Base-by-base conservation (phyloP, 2,113 vertebrate species). In the Campylorhamphus procurvoides region DNA sequence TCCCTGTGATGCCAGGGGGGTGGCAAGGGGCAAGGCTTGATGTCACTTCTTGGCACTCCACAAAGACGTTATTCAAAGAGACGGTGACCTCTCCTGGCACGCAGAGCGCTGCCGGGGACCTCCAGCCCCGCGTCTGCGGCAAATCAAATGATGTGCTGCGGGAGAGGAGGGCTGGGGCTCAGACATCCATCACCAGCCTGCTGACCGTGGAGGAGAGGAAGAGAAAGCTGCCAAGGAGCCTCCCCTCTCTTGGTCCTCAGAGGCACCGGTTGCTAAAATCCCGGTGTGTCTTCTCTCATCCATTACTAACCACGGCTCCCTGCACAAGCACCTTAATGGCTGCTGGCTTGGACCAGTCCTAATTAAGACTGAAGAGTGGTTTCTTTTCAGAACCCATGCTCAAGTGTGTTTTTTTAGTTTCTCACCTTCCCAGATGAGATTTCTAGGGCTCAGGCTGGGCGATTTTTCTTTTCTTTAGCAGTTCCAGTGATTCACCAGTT, bases 91-190 rank as follows among this genome's bases (percentile, higher is more conserved):
- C 92, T 95, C 74, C 72, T 71, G 79, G 88, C 14, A 1, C 0
- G 9, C 63, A 1, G 79, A 84, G 90, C 6, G 1, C 90, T 62
- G 72, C 90, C 1, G 4, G 89, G 73, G 94, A 94, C 93, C 94
- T 96, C 82, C 79, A 15, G 93, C 94, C 83, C 82, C 35, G 3
- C 0, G 72, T 78, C 87, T 93, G 85, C 3, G 2, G 85, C 64
- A 96, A 96, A 96, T 95, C 82, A 14, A 93, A 94, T 96, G 85
- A 95, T 95, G 82, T 81, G 88, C 83, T 63, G 82, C 1, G 18
- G 66, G 82, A 96, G 75, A 28, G 72, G 28, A 85, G 75, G 84
- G 84, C 3, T 67, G 90, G 82, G 31, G 17, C 79, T 86, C 79
- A 31, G 10, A 14, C 85, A 93, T 97, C 76, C 92, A 90, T 96